Conservation (phyloP, 2,113 vertebrate species). For the Takifugu flavidus region DNA sequence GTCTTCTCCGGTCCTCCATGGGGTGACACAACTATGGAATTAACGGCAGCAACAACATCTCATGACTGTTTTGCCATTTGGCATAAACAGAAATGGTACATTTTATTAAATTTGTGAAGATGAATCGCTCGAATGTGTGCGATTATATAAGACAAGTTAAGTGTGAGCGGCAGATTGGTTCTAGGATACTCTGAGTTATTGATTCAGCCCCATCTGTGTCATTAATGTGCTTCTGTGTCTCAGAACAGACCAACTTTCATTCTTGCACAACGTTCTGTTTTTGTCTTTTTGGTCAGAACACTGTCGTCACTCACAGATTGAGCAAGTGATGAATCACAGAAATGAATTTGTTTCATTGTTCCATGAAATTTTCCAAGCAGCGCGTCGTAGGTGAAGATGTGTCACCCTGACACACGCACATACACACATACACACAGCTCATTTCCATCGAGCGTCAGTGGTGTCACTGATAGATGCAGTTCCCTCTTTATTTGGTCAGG, state of each 20-base stretch:
- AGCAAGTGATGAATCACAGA: constrained; percentile 48
- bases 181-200: constrained; percentile 34
- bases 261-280: constrained; percentile 26
- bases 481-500: constrained; percentile 59
- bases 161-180: constrained; percentile 17
- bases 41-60: too few species aligned
- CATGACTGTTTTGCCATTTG: too few species aligned
- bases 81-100: neutral
- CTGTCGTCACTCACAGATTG: constrained; percentile 56
- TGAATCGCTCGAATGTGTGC: constrained; percentile 4
- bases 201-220: constrained; percentile 12
- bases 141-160: constrained; percentile 23
- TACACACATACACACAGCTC: constrained; percentile 5
- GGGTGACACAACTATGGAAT: too few species aligned
- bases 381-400: constrained; percentile 2
- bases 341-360: constrained; percentile 40
- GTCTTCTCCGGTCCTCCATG: neutral
- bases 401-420: constrained; percentile 1
- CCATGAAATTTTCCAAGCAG: constrained; percentile 33
- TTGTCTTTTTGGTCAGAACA: constrained; percentile 39
- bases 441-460: constrained; percentile 57
- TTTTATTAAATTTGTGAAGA: neutral
- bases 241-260: constrained; percentile 33
- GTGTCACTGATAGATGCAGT: constrained; percentile 63
- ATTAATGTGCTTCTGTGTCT: constrained; percentile 57